Conservation (phyloP, 2,888 invertebrate species). For the Megamerina dolium region DNA sequence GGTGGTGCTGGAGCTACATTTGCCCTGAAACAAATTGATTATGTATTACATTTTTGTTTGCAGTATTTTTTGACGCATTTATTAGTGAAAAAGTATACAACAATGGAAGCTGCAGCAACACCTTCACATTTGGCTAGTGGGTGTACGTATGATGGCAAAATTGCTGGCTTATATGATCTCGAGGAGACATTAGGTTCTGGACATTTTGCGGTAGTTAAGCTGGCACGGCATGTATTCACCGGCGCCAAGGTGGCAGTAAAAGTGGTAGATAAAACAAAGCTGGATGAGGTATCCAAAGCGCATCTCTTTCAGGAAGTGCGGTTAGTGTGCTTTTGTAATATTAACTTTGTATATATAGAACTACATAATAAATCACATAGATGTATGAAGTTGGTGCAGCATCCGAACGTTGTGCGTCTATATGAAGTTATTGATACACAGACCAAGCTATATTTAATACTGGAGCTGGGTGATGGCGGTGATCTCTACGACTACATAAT, state of each 20-base stretch:
- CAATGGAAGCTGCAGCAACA: constrained; percentile 25
- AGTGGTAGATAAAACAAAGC: constrained; percentile 96
- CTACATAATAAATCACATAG: constrained; percentile 45
- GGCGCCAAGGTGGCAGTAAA: constrained; percentile 97
- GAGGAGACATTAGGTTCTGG: constrained; percentile 96
- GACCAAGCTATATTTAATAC: constrained; percentile 91
- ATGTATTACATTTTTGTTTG: too few species aligned
- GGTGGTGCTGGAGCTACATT: too few species aligned
- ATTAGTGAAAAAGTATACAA: too few species aligned
- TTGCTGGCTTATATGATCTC: constrained; percentile 94
- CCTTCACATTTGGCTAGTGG: constrained; percentile 31
- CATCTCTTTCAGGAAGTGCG: constrained; percentile 94
- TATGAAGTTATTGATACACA: constrained; percentile 99
- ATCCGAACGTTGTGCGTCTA: constrained; percentile 95
- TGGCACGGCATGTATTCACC: constrained; percentile 94
- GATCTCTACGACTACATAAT: constrained; percentile 98
- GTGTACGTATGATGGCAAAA: constrained; percentile 62
- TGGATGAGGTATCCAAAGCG: constrained; percentile 91
- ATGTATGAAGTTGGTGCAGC: constrained; percentile 99
- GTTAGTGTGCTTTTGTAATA: constrained; percentile 27
- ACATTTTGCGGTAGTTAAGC: constrained; percentile 92
- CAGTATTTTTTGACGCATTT: too few species aligned
- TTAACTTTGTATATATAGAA: constrained; percentile 3
- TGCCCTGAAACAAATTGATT: too few species aligned
- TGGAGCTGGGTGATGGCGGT: constrained; percentile 96